Base-by-base conservation (phyloP, 1,140 invertebrate species). In the Liolophura sinensis region DNA sequence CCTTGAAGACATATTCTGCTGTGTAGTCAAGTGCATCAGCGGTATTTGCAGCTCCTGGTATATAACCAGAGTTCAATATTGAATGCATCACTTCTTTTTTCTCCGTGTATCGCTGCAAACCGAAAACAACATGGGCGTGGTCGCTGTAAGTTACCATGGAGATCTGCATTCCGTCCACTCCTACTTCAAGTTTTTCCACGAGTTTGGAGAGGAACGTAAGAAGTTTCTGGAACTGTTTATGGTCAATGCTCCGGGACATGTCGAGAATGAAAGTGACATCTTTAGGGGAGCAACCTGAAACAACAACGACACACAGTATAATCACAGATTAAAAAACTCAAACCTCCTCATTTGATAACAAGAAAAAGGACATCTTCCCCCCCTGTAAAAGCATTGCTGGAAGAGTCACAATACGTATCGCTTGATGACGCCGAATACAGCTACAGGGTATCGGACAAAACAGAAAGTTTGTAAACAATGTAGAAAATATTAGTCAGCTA, bases 181-280 rank as follows among this genome's bases (percentile, higher is more conserved):
- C 70, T 40, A 78, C 60, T 54, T 62, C 62, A 51, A 81, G 71
- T 27, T 74, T 70, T 51, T 74, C 73, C 1, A 79, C 70, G 24
- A 81, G 9, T 12, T 54, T 50, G 1, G 57, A 46, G 0, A 79
- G 67, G 47, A 76, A 82, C 22, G 72, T 64, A 12, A 77, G 60
- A 61, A 76, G 74, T 6, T 62, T 27, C 22, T 73, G n/a, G 59
- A 78, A 82, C 72, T 82, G 79, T 0, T 51, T 50, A 3, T 54
- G 50, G 12, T 77, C 78, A 22, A 82, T 72, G 60, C 77, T 79
- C 18, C 74, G 65, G 18, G 77, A 79, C 14, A 74, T 70, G 62
- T 82, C 78, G 40, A 82, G 27, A 0, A 82, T 73, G 61, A 82
- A 76, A 14, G 66, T 69, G 22, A 82, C 73, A 66, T 82, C 80